Base-by-base conservation (phyloP, 2,113 vertebrate species). In the Stegastes partitus region DNA sequence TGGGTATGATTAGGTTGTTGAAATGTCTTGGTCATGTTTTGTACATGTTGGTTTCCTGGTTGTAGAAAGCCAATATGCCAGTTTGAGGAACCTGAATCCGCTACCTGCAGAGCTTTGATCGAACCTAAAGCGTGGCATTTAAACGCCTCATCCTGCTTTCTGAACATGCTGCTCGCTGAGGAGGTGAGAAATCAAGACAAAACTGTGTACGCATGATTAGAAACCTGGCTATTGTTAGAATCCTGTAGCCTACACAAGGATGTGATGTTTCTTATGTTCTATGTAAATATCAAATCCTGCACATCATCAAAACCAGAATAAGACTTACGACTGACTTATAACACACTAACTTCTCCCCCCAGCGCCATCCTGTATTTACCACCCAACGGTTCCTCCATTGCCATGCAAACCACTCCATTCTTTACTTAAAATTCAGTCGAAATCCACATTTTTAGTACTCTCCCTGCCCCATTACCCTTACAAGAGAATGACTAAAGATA, bases 401-500 rank as follows among this genome's bases (percentile, higher is more conserved):
- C 53, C 53, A 26, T 63, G 56, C 34, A 61, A 56, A 63, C 15
- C 26, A 34, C 23, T 67, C 18, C 4, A n/a, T 67, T 53, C 12
- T 66, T 68, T 11, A 50, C n/a, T 76, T 42, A 68, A 65, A 59
- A 82, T 66, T 56, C 21, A 31, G 21, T 62, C 74, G 7, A 65
- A 65, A 47, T 76, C 59, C 42, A 79, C 58, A 73, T 73, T 74
- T 63, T 62, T n/a, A 63, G 23, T 49, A 59, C 47, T 71, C 44
- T 64, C 18, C 1, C 26, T 37, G 42, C 14, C 39, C 53, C 61
- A 77, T 82, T 68, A 65, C 49, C 45, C 53, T 51, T 23, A 22
- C 66, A 79, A 34, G 11, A 81, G 28, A 53, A 25, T 68, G 55
- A 90, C 51, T 63, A 66, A 68, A 47, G 50, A 54, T 59, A 50